phyloP scores from a whole-genome alignment of 2,888 invertebrate species.

The Spisula subtruncata region DNA sequence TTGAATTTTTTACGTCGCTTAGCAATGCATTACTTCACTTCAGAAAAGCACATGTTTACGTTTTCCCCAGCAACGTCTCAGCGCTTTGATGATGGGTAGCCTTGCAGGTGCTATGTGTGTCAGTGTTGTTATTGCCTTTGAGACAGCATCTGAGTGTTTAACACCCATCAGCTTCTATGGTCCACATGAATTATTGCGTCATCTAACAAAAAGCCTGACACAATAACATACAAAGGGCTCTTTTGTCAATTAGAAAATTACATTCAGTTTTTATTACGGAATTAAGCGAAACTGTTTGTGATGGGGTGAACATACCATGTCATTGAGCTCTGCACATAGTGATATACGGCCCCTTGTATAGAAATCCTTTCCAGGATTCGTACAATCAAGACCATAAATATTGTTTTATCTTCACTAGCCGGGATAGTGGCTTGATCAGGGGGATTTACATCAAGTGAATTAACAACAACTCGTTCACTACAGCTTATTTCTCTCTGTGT shows the following conservation, averaged over 20 bases:
- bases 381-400: neutral
- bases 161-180: neutral
- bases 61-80: neutral
- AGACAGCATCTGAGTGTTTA: neutral
- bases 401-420: neutral
- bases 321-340: neutral
- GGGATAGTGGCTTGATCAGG: neutral
- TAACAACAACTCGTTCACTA: neutral
- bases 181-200: neutral
- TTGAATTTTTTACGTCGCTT: neutral
- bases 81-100: too few species aligned
- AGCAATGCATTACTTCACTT: neutral
- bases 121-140: neutral
- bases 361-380: neutral
- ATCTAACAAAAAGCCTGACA: neutral
- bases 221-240: neutral
- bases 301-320: neutral
- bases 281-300: conserved; percentile 1
- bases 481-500: neutral
- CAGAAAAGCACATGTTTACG: too few species aligned
- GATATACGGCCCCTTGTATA: conserved; percentile 15
- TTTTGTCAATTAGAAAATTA: neutral
- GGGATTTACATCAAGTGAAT: neutral
- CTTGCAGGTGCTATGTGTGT: neutral
- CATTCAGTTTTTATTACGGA: neutral